Percentiles rank a stretch among this genome's conserved stretches.
Evolutionary conservation across 2,113 vertebrate genomes (phyloP).

Genomic region (Pseudonaja textilis): DNA sequence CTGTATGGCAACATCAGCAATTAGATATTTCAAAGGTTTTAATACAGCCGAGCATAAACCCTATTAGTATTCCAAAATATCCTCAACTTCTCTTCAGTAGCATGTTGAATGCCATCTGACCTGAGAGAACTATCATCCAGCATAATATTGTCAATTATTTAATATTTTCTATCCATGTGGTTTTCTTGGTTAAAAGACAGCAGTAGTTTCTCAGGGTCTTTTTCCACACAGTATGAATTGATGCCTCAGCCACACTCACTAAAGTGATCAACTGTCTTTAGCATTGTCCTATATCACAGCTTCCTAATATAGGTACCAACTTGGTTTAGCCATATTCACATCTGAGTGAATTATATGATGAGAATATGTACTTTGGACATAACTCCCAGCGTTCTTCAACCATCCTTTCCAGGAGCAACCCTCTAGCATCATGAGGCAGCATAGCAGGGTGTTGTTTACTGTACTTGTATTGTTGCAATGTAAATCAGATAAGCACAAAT

Average conservation of each 20-base stretch:
- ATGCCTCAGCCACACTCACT: not conserved
- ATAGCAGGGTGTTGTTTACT: not conserved
- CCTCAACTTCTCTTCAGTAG: not conserved
- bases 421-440: not conserved
- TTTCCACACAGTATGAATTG: not conserved
- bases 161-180: not conserved
- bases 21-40: not conserved
- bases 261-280: not conserved
- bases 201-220: not conserved
- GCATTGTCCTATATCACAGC: not conserved
- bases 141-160: not conserved
- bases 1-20: not conserved
- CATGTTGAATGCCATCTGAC: not conserved
- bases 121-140: not conserved
- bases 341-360: not conserved
- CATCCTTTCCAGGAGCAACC: not conserved
- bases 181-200: not conserved
- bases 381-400: not conserved
- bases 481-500: not conserved
- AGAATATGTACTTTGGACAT: not conserved
- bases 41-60: not conserved
- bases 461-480: not conserved
- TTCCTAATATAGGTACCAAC: not conserved
- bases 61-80: not conserved
- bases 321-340: not conserved